phyloP scores from a whole-genome alignment of 2,888 invertebrate genomes.

The Nebria brevicollis region DNA sequence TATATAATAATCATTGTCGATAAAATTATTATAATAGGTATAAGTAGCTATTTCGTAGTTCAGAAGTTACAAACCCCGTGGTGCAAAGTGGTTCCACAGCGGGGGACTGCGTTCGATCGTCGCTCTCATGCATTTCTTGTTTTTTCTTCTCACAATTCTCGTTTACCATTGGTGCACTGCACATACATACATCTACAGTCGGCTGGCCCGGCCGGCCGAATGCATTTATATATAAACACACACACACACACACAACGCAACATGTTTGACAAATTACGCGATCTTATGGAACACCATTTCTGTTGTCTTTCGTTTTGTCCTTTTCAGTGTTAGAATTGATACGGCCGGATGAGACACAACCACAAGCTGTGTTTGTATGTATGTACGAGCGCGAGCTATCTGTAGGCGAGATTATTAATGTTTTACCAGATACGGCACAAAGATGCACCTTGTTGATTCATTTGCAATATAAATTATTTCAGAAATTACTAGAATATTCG shows the following conservation, averaged over 20 bases:
- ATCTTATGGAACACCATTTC: slow-evolving; percentile 18
- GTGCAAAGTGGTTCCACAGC: slow-evolving; percentile 7
- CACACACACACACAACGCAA: neutral
- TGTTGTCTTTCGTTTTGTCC: slow-evolving; percentile 19
- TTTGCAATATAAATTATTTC: neutral
- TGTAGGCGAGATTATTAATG: slow-evolving; percentile 3
- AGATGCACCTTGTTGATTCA: neutral
- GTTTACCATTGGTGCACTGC: neutral
- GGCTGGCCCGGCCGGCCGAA: neutral
- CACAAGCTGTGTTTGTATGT: neutral
- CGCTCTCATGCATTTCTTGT: neutral
- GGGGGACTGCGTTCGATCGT: neutral
- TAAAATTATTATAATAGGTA: neutral
- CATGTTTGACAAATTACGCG: slow-evolving; percentile 7
- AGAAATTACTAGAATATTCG: neutral
- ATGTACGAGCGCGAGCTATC: neutral
- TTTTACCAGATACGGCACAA: neutral
- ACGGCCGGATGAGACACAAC: slow-evolving; percentile 2
- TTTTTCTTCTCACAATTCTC: neutral
- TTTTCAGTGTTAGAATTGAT: neutral
- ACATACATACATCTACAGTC: too few relatives aligned
- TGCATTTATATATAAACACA: neutral
- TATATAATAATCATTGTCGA: neutral
- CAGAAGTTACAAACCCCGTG: slow-evolving; percentile 18
- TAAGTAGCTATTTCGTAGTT: neutral